Conservation (phyloP, 2,113 vertebrate species). For the Trogon melanurus region DNA sequence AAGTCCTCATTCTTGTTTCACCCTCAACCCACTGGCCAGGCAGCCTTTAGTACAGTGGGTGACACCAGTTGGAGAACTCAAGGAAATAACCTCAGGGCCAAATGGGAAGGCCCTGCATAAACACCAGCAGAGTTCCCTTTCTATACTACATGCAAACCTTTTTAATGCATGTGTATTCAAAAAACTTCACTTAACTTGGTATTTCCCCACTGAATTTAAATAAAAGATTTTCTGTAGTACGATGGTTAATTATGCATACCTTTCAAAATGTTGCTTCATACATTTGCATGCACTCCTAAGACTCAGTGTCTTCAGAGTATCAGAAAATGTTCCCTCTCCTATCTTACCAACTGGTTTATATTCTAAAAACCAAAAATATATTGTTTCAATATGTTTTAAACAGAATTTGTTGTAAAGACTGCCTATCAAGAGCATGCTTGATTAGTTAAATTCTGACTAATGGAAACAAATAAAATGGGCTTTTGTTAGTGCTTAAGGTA, state of each 20-base stretch:
- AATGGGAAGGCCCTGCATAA: neutral
- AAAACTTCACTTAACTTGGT: neutral
- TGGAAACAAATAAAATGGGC: neutral
- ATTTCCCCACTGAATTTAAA: neutral
- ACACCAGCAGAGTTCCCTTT: neutral
- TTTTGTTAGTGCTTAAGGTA: neutral
- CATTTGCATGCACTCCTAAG: slow-evolving; percentile 87
- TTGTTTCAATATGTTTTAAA: neutral
- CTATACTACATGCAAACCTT: neutral
- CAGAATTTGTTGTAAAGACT: neutral
- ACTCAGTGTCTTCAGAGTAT: slow-evolving; percentile 85
- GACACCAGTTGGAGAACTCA: neutral
- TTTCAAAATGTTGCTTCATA: slow-evolving; percentile 86
- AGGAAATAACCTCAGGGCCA: neutral
- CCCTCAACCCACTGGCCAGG: neutral
- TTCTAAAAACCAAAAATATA: slow-evolving; percentile 70
- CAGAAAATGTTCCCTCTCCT: slow-evolving; percentile 90
- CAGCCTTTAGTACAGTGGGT: neutral
- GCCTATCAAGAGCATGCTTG: neutral
- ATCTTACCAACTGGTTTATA: slow-evolving; percentile 86
- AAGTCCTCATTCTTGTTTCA: neutral
- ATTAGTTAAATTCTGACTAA: slow-evolving; percentile 1
- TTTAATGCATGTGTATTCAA: neutral
- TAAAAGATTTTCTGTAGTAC: neutral
- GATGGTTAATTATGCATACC: slow-evolving; percentile 66